Evolutionary conservation across 2,113 vertebrate genomes (phyloP).

Genomic region (Saimiri boliviensis): DNA sequence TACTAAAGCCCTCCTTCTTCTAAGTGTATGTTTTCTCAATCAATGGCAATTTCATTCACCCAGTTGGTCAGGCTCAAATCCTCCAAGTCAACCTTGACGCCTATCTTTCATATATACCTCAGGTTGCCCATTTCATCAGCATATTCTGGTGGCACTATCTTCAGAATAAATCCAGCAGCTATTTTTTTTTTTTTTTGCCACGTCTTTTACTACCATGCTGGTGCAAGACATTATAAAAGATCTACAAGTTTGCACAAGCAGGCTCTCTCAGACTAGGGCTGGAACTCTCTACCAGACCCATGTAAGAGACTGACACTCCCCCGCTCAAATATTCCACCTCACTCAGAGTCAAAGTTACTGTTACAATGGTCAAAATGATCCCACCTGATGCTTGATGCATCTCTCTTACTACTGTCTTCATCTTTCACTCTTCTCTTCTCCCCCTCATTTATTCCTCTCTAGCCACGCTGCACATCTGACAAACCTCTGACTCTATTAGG

Average conservation of each 20-base stretch:
- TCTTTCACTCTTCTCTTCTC: accelerated
- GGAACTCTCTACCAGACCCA: not conserved
- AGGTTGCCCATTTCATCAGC: no score
- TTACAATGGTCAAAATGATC: not conserved
- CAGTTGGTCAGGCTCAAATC: not conserved
- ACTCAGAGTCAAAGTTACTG: not conserved
- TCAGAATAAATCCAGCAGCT: not conserved
- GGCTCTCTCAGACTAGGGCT: no score
- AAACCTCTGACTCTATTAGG: no score
- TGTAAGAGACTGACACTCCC: not conserved
- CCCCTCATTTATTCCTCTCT: not conserved
- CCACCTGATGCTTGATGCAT: not conserved
- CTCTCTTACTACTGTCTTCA: accelerated
- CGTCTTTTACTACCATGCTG: not conserved
- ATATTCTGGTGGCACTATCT: not conserved
- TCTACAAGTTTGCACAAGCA: accelerated
- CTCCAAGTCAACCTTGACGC: not conserved
- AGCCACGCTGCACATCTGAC: not conserved
- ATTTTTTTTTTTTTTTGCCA: no score
- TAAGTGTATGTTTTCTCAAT: not conserved
- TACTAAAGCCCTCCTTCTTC: not conserved
- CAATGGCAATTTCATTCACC: not conserved
- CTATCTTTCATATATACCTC: not conserved
- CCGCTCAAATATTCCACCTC: not conserved
- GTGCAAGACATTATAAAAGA: no score